Conservation (phyloP, 2,888 invertebrate species). For the Clitarchus hookeri region DNA sequence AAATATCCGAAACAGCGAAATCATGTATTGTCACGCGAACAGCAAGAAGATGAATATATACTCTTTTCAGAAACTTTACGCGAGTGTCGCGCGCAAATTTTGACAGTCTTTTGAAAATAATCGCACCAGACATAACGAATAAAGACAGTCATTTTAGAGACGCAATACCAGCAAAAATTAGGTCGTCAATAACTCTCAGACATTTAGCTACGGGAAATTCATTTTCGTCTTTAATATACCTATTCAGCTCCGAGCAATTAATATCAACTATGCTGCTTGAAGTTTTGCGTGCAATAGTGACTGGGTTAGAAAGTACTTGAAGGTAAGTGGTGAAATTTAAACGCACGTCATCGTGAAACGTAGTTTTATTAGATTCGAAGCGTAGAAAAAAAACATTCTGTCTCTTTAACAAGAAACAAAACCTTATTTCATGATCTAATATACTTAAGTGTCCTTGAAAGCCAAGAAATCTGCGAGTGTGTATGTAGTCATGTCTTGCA, state of each 20-base stretch:
- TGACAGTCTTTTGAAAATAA: neutral
- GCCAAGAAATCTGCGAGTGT: neutral
- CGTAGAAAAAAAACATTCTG: no score
- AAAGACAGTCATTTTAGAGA: neutral
- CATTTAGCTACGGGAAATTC: conserved; percentile 37
- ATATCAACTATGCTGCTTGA: conserved; percentile 35
- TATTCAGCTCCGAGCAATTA: conserved; percentile 31
- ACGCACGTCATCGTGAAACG: no score
- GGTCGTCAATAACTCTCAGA: conserved; percentile 10
- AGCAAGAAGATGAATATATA: neutral
- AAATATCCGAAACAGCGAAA: neutral
- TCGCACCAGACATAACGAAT: neutral
- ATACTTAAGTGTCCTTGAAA: neutral
- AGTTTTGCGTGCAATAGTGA: conserved; percentile 21
- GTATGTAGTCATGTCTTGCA: neutral
- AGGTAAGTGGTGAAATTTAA: conserved; percentile 21
- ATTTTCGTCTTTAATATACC: conserved; percentile 37
- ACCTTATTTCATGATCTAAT: neutral
- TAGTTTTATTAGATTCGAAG: no score
- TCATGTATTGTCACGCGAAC: neutral
- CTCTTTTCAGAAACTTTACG: neutral
- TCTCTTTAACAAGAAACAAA: no score
- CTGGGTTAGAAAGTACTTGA: no score
- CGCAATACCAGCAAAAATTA: neutral
- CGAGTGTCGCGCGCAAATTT: neutral